These are phyloP conservation scores for Streblospio benedicti DNA, from an alignment of 1,140 invertebrate genomes.

Conservation along the genomic window DNA sequence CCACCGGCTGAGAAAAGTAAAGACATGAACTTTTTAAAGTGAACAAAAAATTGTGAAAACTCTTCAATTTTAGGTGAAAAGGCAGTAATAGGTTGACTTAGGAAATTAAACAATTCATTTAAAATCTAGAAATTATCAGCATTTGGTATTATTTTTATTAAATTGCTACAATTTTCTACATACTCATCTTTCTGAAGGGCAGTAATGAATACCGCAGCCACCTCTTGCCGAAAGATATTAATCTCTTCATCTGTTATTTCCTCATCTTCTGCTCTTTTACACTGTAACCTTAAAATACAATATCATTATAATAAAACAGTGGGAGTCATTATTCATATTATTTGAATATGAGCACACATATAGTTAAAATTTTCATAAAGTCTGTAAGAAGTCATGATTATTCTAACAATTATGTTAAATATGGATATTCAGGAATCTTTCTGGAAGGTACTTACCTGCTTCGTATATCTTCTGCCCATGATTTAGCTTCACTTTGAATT, in stretches of 20 bases:
- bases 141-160: background rate
- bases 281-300: background rate
- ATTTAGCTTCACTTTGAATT: conserved; percentile 26
- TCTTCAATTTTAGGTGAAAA: conserved; percentile 26
- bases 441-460: conserved; percentile 22
- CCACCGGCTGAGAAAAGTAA: conserved; percentile 30
- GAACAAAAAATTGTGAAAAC: conserved; percentile 29
- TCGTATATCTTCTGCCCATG: conserved; percentile 31
- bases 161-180: background rate
- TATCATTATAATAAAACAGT: background rate
- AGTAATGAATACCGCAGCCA: conserved; percentile 33
- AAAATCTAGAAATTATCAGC: background rate
- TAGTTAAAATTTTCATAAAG: background rate
- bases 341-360: too few species aligned
- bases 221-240: conserved; percentile 27
- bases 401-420: background rate
- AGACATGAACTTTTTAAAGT: conserved; percentile 30
- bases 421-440: background rate
- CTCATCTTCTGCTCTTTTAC: conserved; percentile 22
- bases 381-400: background rate
- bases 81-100: background rate
- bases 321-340: too few species aligned
- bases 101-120: background rate
- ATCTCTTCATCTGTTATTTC: conserved; percentile 31
- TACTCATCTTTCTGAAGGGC: conserved; percentile 40